A percentile compares a stretch with the other conserved stretches of the same genome.
These are phyloP conservation scores for Macroramphosus scolopax DNA, from an alignment of 2,797 vertebrate genomes.

Conservation along the genomic window DNA sequence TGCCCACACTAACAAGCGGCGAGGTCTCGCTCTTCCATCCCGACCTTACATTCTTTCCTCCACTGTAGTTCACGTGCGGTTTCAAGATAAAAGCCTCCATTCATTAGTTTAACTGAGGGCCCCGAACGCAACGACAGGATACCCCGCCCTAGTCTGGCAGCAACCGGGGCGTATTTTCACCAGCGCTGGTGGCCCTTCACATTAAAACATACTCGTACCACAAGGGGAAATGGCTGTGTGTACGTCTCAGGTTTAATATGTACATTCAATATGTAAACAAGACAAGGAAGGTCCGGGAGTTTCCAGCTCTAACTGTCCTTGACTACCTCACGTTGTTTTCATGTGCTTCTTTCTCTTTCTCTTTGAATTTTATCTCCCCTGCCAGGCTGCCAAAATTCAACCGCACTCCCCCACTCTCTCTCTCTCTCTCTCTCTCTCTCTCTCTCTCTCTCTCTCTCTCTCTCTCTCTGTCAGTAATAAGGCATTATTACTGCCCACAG, in stretches of 20 bases:
- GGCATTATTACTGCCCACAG: conserved; percentile 25
- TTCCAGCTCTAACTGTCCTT: conserved; percentile 48
- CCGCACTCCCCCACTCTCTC: conserved; percentile 29
- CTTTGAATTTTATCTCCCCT: conserved; percentile 56
- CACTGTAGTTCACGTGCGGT: conserved; percentile 58
- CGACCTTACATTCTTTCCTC: conserved; percentile 66
- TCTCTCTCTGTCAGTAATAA: conserved; percentile 43
- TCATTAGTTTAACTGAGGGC: conserved; percentile 64
- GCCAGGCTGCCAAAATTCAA: conserved; percentile 28
- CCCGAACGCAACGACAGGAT: conserved; percentile 62
- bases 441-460: conserved; percentile 23
- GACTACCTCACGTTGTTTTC: conserved; percentile 6
- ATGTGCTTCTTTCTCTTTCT: conserved; percentile 54
- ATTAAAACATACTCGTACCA: conserved; percentile 40
- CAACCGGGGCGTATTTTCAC: conserved; percentile 50
- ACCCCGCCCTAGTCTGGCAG: conserved; percentile 71
- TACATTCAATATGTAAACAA: conserved; percentile 5
- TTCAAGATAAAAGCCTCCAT: conserved; percentile 74
- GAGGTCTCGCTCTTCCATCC: conserved; percentile 33
- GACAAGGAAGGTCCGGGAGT: conserved; percentile 21
- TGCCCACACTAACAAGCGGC: conserved; percentile 35
- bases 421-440: conserved; percentile 25
- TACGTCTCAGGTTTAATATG: conserved; percentile 23
- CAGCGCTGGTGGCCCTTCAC: conserved; percentile 31
- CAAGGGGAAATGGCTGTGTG: conserved; percentile 14